Conservation (phyloP, 1,140 invertebrate genomes). For the Pseudomyrmex pallidus region DNA sequence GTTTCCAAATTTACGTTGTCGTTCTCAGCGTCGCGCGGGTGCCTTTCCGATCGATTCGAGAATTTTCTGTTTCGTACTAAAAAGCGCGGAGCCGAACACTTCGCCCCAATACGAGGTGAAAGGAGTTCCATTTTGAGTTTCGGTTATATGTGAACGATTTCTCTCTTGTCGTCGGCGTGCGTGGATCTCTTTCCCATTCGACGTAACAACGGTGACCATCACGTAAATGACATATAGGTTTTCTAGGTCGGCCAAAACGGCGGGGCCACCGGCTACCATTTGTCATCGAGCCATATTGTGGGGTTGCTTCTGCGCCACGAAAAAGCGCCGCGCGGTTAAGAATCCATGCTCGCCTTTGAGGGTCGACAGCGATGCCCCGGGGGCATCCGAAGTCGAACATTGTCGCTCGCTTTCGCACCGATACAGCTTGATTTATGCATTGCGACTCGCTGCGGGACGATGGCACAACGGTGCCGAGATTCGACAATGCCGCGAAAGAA, state of each 20-base stretch:
- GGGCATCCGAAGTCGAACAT: conserved; percentile 69
- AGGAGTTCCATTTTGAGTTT: conserved; percentile 48
- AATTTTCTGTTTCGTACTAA: conserved; percentile 44
- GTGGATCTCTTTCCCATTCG: conserved; percentile 36
- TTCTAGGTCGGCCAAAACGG: conserved; percentile 58
- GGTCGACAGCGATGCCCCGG: conserved; percentile 29
- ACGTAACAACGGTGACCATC: conserved; percentile 62
- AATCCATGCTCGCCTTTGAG: conserved; percentile 51
- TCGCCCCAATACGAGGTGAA: conserved; percentile 50
- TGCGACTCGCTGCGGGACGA: conserved; percentile 51
- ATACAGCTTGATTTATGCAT: conserved; percentile 84
- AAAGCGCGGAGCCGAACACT: conserved; percentile 11
- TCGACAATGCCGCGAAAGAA: conserved; percentile 80
- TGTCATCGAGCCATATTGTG: conserved; percentile 84
- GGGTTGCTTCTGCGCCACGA: conserved; percentile 81
- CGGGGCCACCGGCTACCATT: conserved; percentile 77
- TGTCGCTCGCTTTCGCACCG: conserved; percentile 75
- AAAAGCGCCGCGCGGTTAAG: conserved; percentile 60
- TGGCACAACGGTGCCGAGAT: conserved; percentile 25
- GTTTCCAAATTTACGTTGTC: conserved; percentile 17
- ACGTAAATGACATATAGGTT: conserved; percentile 70
- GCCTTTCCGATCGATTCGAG: neutral
- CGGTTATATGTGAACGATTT: conserved; percentile 60
- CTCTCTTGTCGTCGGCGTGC: conserved; percentile 49
- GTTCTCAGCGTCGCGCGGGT: conserved; percentile 25